phyloP scores from a whole-genome alignment of 2,113 vertebrate genomes.

The Petrocephalus microphthalmus region DNA sequence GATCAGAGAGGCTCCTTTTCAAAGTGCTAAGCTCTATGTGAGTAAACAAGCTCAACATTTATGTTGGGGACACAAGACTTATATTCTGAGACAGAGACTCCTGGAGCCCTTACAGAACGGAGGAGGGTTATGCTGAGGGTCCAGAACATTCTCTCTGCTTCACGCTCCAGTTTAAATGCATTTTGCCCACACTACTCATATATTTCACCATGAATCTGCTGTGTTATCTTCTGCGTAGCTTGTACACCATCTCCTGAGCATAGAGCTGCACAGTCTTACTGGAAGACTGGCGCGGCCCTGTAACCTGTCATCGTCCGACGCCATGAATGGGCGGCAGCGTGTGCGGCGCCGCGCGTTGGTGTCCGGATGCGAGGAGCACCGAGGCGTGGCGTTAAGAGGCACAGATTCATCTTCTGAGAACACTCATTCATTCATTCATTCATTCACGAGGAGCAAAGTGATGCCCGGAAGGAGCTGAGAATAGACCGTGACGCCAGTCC shows the following conservation, averaged over 20 bases:
- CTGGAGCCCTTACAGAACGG: not conserved
- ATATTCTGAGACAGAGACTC: not conserved
- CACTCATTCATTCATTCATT: not conserved
- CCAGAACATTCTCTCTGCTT: not conserved
- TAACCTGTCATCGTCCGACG: not conserved
- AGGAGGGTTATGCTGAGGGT: not conserved
- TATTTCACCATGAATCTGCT: not conserved
- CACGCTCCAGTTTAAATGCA: not conserved
- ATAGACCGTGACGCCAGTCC: not conserved
- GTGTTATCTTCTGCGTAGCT: not conserved
- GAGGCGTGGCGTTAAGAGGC: not conserved
- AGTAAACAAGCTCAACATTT: not conserved
- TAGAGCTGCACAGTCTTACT: not conserved
- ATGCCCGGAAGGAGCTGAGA: not conserved
- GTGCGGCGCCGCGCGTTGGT: not conserved
- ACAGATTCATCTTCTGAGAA: too few relatives aligned
- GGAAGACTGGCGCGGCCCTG: not conserved
- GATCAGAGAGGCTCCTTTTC: not conserved
- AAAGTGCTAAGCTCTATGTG: not conserved
- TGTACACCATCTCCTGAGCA: not conserved
- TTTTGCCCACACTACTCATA: not conserved
- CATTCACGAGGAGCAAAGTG: not conserved
- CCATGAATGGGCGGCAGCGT: not conserved
- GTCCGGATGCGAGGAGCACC: not conserved
- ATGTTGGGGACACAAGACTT: not conserved